Evolutionary conservation across 2,113 vertebrate species (phyloP).

Genomic region (Pachypanchax playfairii): DNA sequence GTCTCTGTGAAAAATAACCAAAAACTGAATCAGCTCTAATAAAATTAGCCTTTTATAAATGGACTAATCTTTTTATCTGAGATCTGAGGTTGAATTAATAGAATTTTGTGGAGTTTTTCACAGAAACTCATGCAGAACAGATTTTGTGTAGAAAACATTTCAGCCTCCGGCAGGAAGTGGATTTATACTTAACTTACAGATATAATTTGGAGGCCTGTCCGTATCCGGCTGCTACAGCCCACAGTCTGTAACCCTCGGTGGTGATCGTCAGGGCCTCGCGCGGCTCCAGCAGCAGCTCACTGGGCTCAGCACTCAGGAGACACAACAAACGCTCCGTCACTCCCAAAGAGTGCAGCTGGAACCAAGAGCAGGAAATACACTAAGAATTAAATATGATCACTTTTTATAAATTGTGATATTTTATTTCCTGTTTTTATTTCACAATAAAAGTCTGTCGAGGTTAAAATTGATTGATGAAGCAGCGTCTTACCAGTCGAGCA

Average conservation of each 20-base stretch:
- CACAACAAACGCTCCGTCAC: conserved; percentile 83
- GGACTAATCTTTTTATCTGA: too few species aligned
- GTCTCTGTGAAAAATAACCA: conserved; percentile 78
- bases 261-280: conserved; percentile 83
- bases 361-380: not conserved
- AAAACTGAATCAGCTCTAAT: too few species aligned
- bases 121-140: not conserved
- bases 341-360: conserved; percentile 82
- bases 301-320: conserved; percentile 85
- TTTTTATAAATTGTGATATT: too few species aligned
- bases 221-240: conserved; percentile 88
- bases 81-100: too few species aligned
- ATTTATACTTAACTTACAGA: conserved; percentile 82
- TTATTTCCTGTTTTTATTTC: too few species aligned
- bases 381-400: not conserved
- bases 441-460: too few species aligned
- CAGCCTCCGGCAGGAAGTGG: too few species aligned
- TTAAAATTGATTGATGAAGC: not conserved
- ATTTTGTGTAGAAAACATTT: not conserved
- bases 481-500: conserved; percentile 85
- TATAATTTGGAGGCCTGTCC: conserved; percentile 90
- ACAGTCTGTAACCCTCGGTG: conserved; percentile 88
- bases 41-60: too few species aligned
- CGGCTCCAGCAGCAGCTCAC: conserved; percentile 82
- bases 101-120: too few species aligned